phyloP scores from a whole-genome alignment of 2,113 vertebrate genomes.

The Syngnathus scovelli region DNA sequence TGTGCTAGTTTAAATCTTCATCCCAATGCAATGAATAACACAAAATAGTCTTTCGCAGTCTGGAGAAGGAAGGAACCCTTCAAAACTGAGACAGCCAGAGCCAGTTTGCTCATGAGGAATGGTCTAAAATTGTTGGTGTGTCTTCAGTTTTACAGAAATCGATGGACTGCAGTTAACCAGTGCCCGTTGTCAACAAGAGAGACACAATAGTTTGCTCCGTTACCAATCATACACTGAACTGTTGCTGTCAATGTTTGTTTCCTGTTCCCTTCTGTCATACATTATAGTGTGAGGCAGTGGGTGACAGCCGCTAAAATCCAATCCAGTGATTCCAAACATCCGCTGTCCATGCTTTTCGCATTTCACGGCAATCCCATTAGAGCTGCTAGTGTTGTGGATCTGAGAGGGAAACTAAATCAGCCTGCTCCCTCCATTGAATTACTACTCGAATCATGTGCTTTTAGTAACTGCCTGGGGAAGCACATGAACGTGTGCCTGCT shows the following conservation, averaged over 20 bases:
- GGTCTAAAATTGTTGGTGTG: not conserved
- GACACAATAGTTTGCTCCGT: constrained; percentile 13
- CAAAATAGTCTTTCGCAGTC: not conserved
- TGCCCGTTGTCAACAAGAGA: constrained; percentile 1
- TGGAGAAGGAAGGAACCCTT: not conserved
- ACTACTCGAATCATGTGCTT: constrained; percentile 48
- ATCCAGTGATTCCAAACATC: constrained; percentile 11
- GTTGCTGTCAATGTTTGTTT: constrained; percentile 18
- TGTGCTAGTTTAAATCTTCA: too few relatives aligned
- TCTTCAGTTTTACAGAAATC: not conserved
- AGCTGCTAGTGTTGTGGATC: constrained; percentile 29
- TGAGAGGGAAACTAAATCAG: constrained; percentile 33
- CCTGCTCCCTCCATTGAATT: constrained; percentile 45
- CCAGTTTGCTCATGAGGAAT: not conserved
- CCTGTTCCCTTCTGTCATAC: not conserved
- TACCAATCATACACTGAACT: constrained; percentile 14
- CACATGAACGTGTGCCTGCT: constrained; percentile 27
- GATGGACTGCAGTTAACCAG: not conserved
- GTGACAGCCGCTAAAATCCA: constrained; percentile 16
- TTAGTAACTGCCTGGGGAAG: constrained; percentile 43
- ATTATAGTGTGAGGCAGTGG: not conserved
- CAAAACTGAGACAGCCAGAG: not conserved
- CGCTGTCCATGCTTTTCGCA: constrained; percentile 38
- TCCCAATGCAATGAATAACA: not conserved
- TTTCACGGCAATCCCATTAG: constrained; percentile 39